Percentiles rank a stretch among this genome's conserved stretches.
phyloP scores from a whole-genome alignment of 2,888 invertebrate species.

The Tanytarsus gracilentus region DNA sequence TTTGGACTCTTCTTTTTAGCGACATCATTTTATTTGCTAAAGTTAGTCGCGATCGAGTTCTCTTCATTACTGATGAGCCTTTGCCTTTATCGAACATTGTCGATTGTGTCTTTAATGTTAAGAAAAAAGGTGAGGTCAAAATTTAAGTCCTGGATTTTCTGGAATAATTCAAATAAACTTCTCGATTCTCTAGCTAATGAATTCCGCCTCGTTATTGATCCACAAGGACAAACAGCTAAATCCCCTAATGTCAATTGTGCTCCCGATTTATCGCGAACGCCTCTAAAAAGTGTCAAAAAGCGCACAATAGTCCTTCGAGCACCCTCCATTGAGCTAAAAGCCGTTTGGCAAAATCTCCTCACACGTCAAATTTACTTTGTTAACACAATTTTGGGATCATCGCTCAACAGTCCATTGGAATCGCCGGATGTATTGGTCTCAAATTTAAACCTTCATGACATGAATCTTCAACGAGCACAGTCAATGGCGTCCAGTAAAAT shows the following conservation, averaged over 20 bases:
- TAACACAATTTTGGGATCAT: constrained; percentile 68
- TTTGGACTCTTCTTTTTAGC: constrained; percentile 77
- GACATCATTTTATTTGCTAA: constrained; percentile 79
- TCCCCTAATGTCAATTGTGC: constrained; percentile 68
- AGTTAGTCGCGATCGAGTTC: constrained; percentile 73
- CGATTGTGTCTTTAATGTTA: constrained; percentile 75
- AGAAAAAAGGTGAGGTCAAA: constrained; percentile 62
- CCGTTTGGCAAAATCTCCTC: constrained; percentile 82
- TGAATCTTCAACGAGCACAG: constrained; percentile 39
- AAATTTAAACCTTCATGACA: constrained; percentile 41
- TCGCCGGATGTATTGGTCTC: constrained; percentile 58
- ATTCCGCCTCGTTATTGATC: constrained; percentile 67
- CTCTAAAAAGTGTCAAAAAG: constrained; percentile 55
- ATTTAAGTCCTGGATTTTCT: background rate
- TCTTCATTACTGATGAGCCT: constrained; percentile 82
- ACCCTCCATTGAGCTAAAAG: constrained; percentile 74
- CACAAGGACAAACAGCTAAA: constrained; percentile 53
- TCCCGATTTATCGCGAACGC: constrained; percentile 52
- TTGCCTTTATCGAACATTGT: constrained; percentile 66
- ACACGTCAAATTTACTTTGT: constrained; percentile 82
- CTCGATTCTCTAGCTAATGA: constrained; percentile 57
- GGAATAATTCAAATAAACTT: constrained; percentile 23
- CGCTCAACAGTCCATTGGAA: constrained; percentile 73
- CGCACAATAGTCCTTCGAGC: constrained; percentile 67
- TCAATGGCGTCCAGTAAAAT: constrained; percentile 43